These are phyloP conservation scores for Penaeus japonicus DNA, from an alignment of 1,140 invertebrate species.

Conservation along the genomic window DNA sequence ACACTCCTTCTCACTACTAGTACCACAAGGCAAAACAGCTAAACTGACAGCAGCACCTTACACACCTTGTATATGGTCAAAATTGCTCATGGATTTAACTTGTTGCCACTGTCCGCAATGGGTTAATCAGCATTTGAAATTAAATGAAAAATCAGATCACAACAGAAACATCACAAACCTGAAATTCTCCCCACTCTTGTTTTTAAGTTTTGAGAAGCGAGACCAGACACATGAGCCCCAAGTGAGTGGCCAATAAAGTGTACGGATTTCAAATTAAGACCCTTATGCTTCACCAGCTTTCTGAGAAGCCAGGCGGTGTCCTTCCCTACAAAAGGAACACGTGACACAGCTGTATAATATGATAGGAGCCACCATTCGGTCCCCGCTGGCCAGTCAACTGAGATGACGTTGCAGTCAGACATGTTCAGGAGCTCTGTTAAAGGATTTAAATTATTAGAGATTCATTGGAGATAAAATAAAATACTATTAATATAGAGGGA, in stretches of 20 bases:
- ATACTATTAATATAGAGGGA: too few species aligned
- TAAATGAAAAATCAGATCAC: too few species aligned
- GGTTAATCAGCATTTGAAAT: too few species aligned
- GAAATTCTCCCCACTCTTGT: constrained; percentile 27
- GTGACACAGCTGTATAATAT: constrained; percentile 21
- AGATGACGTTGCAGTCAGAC: constrained; percentile 30
- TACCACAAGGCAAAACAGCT: too few species aligned
- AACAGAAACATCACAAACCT: constrained; percentile 16
- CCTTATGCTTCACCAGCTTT: neutral
- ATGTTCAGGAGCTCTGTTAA: neutral
- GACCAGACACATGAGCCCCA: constrained; percentile 37
- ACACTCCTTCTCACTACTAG: too few species aligned
- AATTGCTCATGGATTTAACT: too few species aligned
- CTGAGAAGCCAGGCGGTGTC: constrained; percentile 4
- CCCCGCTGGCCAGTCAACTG: constrained; percentile 44
- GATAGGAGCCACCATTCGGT: neutral
- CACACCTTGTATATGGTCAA: too few species aligned
- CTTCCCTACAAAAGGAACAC: neutral
- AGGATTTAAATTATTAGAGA: too few species aligned
- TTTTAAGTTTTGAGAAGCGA: neutral
- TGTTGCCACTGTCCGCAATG: too few species aligned
- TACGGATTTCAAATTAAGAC: neutral
- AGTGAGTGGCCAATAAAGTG: constrained; percentile 40
- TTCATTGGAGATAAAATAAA: too few species aligned
- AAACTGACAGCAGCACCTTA: too few species aligned